Base-by-base conservation (phyloP, 2,888 invertebrate genomes). In the Leptinotarsa rubiginosa region DNA sequence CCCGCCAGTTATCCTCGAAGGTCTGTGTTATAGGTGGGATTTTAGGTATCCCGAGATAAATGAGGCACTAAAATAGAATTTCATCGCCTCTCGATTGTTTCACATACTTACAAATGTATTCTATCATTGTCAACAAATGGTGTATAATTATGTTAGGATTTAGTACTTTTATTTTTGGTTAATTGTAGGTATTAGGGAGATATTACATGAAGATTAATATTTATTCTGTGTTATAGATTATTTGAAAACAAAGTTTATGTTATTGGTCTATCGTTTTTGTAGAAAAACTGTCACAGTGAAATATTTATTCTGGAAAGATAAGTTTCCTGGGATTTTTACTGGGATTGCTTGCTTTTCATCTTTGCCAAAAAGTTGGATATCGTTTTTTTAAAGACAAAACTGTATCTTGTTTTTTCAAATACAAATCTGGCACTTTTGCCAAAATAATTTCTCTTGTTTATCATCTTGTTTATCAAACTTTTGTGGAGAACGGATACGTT, bases 1-100 rank as follows among this genome's bases (percentile, higher is more conserved):
- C 25, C 75, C 62, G 80, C 83, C 81, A 83, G 82, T 81, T 82
- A 82, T 83, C 78, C 77, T 59, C 69, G 47, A 68, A 56, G 54
- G 66, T 59, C 74, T 56, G 59, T 72, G 47, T 67, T 56, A 69
- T 68, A 52, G 69, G 56, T 56, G 69, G 56, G 69, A 69, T 69
- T 69, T 47, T 56, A 52, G 52, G 69, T 69, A 69, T 31, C 68
- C 56, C 47, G 47, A 20, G 47, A 69, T 69, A 79, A 76, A 79
- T 75, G 79, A 75, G 75, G 71, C 74, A 77, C 78, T 78, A 77
- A 81, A 81, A 80, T 80, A 77, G 79, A 75, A 78, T 81, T 75
- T 79, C 74, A 77, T 77, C 79, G 75, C 70, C 71, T 65, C 22
- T 56, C 70, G 77, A 81, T 80, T 79, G 78, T 81, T 78, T 79